Conservation (phyloP, 2,113 vertebrate species). For the Holacanthus passer region DNA sequence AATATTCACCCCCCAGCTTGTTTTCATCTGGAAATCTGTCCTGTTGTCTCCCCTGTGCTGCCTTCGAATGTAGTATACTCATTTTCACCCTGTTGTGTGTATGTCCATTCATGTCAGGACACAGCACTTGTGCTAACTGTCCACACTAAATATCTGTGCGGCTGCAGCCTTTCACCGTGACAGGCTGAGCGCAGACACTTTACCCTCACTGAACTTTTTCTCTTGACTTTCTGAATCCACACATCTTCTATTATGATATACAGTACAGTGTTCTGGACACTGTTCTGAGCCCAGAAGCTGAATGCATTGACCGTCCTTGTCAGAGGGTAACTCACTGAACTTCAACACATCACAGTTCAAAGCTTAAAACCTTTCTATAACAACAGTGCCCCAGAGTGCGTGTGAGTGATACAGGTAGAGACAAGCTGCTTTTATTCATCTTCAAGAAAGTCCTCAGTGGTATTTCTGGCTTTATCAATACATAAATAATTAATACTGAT, state of each 20-base stretch:
- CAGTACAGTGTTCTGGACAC: neutral
- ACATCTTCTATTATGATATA: neutral
- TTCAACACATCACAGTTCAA: neutral
- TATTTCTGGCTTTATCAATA: neutral
- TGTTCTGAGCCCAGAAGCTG: neutral
- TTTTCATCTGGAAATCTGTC: neutral
- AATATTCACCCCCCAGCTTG: neutral
- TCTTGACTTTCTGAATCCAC: neutral
- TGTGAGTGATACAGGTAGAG: neutral
- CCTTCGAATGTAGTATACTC: neutral
- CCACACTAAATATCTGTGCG: neutral
- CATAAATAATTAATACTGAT: neutral
- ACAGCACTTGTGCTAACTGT: neutral
- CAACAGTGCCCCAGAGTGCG: neutral
- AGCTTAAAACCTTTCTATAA: neutral
- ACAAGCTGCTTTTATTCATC: neutral
- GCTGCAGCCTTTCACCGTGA: neutral
- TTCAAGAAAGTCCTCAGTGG: neutral
- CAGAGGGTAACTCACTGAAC: neutral
- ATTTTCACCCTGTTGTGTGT: neutral
- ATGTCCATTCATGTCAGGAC: neutral
- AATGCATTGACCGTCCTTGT: neutral
- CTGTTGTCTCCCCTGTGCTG: neutral
- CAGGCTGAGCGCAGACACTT: neutral
- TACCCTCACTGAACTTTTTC: neutral